phyloP scores from a whole-genome alignment of 2,797 vertebrate species.

The Muraenolepis orangiensis region DNA sequence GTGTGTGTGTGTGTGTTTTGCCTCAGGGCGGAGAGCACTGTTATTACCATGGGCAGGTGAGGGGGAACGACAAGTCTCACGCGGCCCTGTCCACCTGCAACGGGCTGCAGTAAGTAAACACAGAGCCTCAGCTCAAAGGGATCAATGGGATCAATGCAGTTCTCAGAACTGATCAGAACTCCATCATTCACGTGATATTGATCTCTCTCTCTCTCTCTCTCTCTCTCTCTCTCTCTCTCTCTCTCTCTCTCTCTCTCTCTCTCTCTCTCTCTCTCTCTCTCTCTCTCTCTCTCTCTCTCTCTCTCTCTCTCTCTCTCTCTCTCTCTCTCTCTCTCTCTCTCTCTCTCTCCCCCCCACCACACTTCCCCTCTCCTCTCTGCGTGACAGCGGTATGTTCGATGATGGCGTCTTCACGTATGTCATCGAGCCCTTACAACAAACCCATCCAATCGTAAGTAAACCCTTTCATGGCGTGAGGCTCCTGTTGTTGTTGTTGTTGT shows the following conservation, averaged over 20 bases:
- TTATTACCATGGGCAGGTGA: slow-evolving; percentile 93
- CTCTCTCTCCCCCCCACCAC: background rate
- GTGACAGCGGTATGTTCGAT: slow-evolving; percentile 91
- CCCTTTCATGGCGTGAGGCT: slow-evolving; percentile 12
- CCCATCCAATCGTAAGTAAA: slow-evolving; percentile 83
- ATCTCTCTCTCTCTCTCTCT: slow-evolving; percentile 16
- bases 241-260: slow-evolving; percentile 17
- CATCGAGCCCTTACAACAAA: slow-evolving; percentile 87
- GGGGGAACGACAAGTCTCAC: slow-evolving; percentile 82
- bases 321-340: slow-evolving; percentile 18
- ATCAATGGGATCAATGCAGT: too few relatives aligned
- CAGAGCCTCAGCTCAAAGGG: too few relatives aligned
- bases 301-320: background rate
- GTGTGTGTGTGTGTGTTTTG: slow-evolving; percentile 35
- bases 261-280: background rate
- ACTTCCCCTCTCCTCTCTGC: slow-evolving; percentile 22
- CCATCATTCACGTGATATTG: slow-evolving; percentile 45
- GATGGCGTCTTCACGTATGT: slow-evolving; percentile 83
- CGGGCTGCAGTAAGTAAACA: slow-evolving; percentile 91
- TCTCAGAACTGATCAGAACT: too few relatives aligned
- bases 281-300: slow-evolving; percentile 17
- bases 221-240: background rate
- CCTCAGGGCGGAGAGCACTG: slow-evolving; percentile 95
- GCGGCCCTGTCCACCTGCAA: slow-evolving; percentile 95
- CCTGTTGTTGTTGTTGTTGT: background rate